Evolutionary conservation across 2,797 vertebrate genomes (phyloP).

Genomic region (Etheostoma perlongum): DNA sequence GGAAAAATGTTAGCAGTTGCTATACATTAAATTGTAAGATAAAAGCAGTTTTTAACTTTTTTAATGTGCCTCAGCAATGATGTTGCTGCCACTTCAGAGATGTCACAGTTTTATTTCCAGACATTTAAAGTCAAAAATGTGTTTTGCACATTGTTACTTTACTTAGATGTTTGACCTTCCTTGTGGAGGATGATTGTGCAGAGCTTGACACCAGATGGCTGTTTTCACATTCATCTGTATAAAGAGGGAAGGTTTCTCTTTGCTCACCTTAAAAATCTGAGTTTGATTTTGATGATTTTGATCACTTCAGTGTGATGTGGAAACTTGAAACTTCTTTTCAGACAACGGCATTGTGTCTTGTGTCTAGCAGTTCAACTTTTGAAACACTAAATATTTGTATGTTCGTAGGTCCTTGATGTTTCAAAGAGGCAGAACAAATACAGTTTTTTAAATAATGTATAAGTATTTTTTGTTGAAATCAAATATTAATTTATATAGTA

Average conservation of each 20-base stretch:
- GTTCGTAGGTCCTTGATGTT: background rate
- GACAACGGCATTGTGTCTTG: background rate
- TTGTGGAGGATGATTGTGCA: background rate
- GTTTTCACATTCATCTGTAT: background rate
- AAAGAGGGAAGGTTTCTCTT: background rate
- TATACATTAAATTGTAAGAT: background rate
- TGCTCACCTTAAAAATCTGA: background rate
- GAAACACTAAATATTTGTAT: background rate
- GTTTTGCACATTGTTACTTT: background rate
- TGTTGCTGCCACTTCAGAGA: background rate
- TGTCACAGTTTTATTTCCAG: background rate
- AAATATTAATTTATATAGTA: too few relatives aligned
- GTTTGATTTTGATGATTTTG: background rate
- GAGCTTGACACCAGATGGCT: background rate
- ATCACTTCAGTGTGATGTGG: background rate
- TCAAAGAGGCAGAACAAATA: background rate
- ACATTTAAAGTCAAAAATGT: background rate
- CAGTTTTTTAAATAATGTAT: background rate
- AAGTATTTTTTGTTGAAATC: background rate
- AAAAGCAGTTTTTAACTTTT: background rate
- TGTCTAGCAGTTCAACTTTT: background rate
- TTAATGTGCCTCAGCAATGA: background rate
- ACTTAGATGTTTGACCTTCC: conserved; percentile 5
- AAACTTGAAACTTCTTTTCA: background rate
- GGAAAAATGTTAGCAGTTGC: background rate